Evolutionary conservation across 1,140 invertebrate genomes (phyloP), one percentile per base, ranked within the genome.

Genomic region (Lethocerus indicus): DNA sequence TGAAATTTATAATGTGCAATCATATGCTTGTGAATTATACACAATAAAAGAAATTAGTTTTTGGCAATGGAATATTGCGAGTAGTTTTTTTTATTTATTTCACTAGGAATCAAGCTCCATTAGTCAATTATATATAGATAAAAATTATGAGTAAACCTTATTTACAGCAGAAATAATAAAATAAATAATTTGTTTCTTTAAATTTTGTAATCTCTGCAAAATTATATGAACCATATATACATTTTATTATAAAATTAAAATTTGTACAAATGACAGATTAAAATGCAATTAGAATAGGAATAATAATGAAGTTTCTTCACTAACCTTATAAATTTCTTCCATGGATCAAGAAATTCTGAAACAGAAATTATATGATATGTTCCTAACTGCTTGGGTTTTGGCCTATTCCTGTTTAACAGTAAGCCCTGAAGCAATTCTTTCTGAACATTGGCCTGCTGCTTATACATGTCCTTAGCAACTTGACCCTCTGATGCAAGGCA

Each of bases 271-370:
- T 7, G 7, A 12, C 21, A 12, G 7, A n/a, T 32, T 32, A 32
- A 12, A 9, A 12, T 32, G n/a, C 29, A 12, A n/a, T 32, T 32
- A 32, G 9, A n/a, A n/a, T 32, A n/a, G 9, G 29, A n/a, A 12
- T 4, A 24, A 43, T 43, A 12, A 21, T 43, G 23, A 43, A 6
- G 16, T 42, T 12, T 23, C 16, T n/a, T 6, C 9, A 23, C 47
- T 52, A 49, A 59, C 57, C 56, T 56, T 39, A 59, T 48, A 49
- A 59, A 59, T 40, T 51, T 59, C 35, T 49, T 48, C 57, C 57
- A 59, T 21, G 52, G 52, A 28, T 50, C 40, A 32, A 57, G 37
- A 45, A 59, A 59, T 23, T 59, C 49, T 12, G 49, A 42, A 47
- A 46, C 24, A 50, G 47, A 39, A 25, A 57, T 13, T n/a, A 56